These are phyloP conservation scores for Drosophila yooni DNA, from an alignment of 2,888 invertebrate genomes.

Conservation along the genomic window DNA sequence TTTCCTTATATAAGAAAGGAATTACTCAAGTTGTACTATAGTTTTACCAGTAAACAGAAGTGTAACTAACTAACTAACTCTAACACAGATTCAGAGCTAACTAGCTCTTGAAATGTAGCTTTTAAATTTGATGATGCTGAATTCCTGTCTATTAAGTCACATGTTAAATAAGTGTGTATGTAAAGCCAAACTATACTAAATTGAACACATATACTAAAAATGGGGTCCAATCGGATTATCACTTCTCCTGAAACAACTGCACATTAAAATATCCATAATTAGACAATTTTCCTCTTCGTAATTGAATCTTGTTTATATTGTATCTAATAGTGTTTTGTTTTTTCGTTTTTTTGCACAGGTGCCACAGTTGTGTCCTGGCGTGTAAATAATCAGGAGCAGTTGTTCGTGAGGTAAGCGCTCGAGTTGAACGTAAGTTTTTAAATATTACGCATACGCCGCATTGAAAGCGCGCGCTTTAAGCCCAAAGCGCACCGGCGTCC, in stretches of 20 bases:
- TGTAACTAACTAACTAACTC: neutral
- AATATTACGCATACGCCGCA: conserved; percentile 60
- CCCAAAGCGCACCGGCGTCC: conserved; percentile 42
- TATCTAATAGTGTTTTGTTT: neutral
- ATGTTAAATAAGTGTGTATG: neutral
- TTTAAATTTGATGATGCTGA: neutral
- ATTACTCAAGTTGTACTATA: neutral
- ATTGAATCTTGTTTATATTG: neutral
- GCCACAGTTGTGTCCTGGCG: conserved; percentile 98
- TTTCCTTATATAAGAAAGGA: neutral
- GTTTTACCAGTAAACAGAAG: neutral
- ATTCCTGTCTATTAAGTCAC: neutral
- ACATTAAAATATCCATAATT: neutral
- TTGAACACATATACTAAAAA: neutral
- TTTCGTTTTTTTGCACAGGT: conserved; percentile 87
- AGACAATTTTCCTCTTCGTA: neutral
- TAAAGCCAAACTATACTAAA: neutral
- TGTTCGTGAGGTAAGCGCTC: conserved; percentile 95
- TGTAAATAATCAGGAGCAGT: conserved; percentile 97
- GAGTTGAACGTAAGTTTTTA: conserved; percentile 11
- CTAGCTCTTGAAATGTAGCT: neutral
- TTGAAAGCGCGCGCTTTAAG: conserved; percentile 57
- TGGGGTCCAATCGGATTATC: neutral
- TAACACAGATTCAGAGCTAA: neutral
- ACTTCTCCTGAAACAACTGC: neutral